These are phyloP conservation scores for Caenorhabditis sp. DNA, from an alignment of 2,888 invertebrate species.

Conservation along the genomic window DNA sequence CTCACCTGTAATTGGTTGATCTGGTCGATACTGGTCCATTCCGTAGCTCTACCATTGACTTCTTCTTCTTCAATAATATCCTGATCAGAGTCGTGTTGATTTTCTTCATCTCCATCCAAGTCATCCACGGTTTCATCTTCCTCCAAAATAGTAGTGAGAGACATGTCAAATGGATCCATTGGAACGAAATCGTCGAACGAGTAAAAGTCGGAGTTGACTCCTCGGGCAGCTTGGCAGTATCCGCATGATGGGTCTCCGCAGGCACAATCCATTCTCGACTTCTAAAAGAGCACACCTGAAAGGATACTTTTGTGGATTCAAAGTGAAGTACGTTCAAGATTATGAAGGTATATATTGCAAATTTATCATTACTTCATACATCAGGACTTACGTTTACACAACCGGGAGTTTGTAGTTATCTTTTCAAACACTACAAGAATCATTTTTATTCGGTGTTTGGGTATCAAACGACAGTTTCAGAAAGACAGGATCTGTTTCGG, in stretches of 20 bases:
- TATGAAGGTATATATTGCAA: background rate
- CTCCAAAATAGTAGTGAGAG: conserved; percentile 12
- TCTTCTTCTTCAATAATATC: conserved; percentile 6
- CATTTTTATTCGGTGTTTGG: background rate
- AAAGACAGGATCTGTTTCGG: too few relatives aligned
- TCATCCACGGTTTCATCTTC: conserved; percentile 14
- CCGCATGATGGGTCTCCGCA: conserved; percentile 56
- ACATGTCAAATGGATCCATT: conserved; percentile 9
- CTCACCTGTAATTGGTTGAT: conserved; percentile 24
- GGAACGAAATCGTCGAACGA: conserved; percentile 12
- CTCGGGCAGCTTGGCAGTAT: conserved; percentile 40
- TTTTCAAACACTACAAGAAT: background rate
- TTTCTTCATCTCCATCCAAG: conserved; percentile 24
- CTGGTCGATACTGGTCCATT: background rate
- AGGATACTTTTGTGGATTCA: background rate
- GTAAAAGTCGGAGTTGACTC: background rate
- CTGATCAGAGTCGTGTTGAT: conserved; percentile 4
- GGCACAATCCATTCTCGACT: conserved; percentile 24
- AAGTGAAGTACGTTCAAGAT: background rate
- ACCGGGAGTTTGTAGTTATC: background rate
- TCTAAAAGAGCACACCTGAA: background rate
- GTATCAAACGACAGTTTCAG: background rate
- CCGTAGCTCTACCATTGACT: background rate
- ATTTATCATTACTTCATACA: conserved; percentile 3
- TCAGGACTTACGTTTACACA: background rate